phyloP scores from a whole-genome alignment of 2,888 invertebrate genomes.

The Coelopa pilipes region DNA sequence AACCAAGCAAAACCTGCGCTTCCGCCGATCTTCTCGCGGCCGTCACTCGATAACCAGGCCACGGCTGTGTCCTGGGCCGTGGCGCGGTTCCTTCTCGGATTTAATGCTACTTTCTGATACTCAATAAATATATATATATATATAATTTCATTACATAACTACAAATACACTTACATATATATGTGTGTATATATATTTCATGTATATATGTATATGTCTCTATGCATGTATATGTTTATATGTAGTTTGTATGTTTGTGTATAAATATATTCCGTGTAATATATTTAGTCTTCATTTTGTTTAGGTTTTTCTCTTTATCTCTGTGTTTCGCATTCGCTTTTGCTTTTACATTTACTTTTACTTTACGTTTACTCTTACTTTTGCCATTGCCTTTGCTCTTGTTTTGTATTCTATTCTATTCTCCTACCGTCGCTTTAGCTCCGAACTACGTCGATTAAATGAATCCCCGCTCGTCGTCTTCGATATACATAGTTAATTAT shows the following conservation, averaged over 20 bases:
- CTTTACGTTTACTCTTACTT: neutral
- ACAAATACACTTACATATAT: constrained; percentile 38
- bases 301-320: constrained; percentile 8
- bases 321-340: constrained; percentile 5
- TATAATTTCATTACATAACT: constrained; percentile 47
- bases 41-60: too few species aligned
- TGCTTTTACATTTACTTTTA: neutral
- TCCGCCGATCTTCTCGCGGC: too few species aligned
- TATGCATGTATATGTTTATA: constrained; percentile 35
- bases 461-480: too few species aligned
- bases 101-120: neutral
- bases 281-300: constrained; percentile 27
- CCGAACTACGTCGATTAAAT: too few species aligned
- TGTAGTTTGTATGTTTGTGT: constrained; percentile 35
- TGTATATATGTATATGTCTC: constrained; percentile 30
- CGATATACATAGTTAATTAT: constrained; percentile 14
- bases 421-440: neutral
- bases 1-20: too few species aligned
- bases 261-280: constrained; percentile 34
- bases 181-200: constrained; percentile 30
- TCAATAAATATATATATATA: neutral
- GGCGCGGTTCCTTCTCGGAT: neutral
- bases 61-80: neutral
- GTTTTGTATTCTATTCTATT: neutral
- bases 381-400: neutral